Conservation (phyloP, 1,140 invertebrate genomes). For the Drosophila orosa region DNA sequence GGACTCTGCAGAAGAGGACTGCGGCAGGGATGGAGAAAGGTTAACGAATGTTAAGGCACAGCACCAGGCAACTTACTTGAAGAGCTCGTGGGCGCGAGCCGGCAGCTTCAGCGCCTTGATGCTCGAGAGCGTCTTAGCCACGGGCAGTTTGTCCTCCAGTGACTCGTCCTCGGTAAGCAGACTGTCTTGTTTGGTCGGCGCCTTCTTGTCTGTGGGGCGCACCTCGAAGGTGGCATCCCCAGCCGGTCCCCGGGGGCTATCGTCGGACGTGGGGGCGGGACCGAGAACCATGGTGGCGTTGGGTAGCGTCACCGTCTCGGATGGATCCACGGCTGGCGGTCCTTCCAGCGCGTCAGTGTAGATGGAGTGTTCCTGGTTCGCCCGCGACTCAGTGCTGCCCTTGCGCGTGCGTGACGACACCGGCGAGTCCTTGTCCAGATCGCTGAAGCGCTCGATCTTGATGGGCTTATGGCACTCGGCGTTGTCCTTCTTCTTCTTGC, state of each 20-base stretch:
- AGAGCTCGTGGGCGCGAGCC: slow-evolving; percentile 71
- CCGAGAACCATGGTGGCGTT: slow-evolving; percentile 34
- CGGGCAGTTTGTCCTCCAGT: slow-evolving; percentile 35
- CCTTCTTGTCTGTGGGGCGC: slow-evolving; percentile 30
- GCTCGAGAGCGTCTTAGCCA: slow-evolving; percentile 32
- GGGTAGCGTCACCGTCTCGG: slow-evolving; percentile 39
- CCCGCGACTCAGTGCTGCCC: slow-evolving; percentile 40
- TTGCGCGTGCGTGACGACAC: slow-evolving; percentile 67
- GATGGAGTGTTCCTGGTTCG: slow-evolving; percentile 57
- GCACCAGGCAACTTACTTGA: slow-evolving; percentile 63
- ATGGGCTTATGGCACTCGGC: slow-evolving; percentile 58
- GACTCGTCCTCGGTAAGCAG: slow-evolving; percentile 80
- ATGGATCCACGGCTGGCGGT: slow-evolving; percentile 8
- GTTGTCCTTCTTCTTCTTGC: slow-evolving; percentile 66
- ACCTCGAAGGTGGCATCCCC: slow-evolving; percentile 64
- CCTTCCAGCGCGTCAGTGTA: slow-evolving; percentile 77
- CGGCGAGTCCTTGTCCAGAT: slow-evolving; percentile 55
- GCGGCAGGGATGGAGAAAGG: slow-evolving; percentile 49
- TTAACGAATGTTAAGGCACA: not conserved
- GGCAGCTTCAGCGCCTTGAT: slow-evolving; percentile 68
- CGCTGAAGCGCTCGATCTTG: slow-evolving; percentile 78
- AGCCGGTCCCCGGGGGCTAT: slow-evolving; percentile 17
- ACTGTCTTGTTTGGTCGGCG: slow-evolving; percentile 43
- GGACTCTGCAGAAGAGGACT: slow-evolving; percentile 87
- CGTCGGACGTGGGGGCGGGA: slow-evolving; percentile 52